Conservation (phyloP, 2,888 invertebrate species). For the Thecophora atra region DNA sequence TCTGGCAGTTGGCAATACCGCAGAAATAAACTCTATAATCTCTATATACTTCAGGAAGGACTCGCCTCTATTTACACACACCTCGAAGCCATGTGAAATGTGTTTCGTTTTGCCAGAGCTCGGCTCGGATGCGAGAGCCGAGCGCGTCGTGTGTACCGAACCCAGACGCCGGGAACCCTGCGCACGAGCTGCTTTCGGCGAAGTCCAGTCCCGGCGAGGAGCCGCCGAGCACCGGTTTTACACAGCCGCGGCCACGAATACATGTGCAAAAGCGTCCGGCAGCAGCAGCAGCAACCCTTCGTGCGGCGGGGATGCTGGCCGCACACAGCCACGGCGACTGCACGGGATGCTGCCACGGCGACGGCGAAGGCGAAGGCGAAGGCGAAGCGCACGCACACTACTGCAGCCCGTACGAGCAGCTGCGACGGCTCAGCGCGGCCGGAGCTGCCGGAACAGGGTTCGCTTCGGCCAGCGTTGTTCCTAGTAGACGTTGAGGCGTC, state of each 20-base stretch:
- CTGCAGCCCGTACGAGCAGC: slow-evolving; percentile 26
- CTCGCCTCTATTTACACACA: neutral
- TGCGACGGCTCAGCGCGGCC: slow-evolving; percentile 50
- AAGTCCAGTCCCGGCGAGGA: too few relatives aligned
- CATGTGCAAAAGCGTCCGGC: neutral
- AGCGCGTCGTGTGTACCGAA: too few relatives aligned
- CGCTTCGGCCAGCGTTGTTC: slow-evolving; percentile 67
- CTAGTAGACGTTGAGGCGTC: slow-evolving; percentile 69
- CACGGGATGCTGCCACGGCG: slow-evolving; percentile 26
- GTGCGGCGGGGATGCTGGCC: too few relatives aligned
- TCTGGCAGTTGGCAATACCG: too few relatives aligned
- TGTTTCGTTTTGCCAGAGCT: neutral
- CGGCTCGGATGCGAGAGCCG: too few relatives aligned
- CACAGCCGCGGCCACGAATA: neutral
- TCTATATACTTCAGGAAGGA: too few relatives aligned
- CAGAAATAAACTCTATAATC: too few relatives aligned
- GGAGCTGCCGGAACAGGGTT: slow-evolving; percentile 65
- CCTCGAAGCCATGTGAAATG: neutral
- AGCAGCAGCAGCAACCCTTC: neutral
- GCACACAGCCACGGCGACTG: neutral
- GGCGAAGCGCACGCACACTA: neutral
- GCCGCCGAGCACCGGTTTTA: neutral
- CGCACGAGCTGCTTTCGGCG: too few relatives aligned
- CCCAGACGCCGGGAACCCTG: too few relatives aligned
- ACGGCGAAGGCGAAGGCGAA: neutral